Evolutionary conservation across 2,797 vertebrate genomes (phyloP).

Genomic region (Neosilurus mollespiculum): DNA sequence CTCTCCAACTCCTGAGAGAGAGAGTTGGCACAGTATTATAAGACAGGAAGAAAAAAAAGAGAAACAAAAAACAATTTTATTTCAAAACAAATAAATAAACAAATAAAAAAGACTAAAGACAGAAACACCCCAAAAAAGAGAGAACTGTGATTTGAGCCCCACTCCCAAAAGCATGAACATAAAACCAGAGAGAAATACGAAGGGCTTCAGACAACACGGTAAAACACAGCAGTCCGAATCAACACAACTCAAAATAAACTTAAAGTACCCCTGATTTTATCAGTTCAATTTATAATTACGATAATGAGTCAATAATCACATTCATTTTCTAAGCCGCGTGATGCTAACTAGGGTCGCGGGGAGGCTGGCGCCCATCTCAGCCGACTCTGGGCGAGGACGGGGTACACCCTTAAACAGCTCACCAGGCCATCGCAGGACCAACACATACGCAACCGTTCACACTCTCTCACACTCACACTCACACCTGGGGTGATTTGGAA

Average conservation of each 20-base stretch:
- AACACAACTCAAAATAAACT: neutral
- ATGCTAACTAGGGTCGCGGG: too few relatives aligned
- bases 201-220: conserved; percentile 61
- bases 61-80: conserved; percentile 86
- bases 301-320: too few relatives aligned
- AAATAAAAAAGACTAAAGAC: conserved; percentile 55
- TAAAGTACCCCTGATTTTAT: neutral
- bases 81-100: conserved; percentile 67
- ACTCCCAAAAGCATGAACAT: conserved; percentile 85
- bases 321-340: too few relatives aligned
- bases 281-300: too few relatives aligned
- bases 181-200: conserved; percentile 68
- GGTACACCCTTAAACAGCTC: too few relatives aligned
- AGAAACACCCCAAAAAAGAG: conserved; percentile 62
- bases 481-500: too few relatives aligned
- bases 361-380: too few relatives aligned
- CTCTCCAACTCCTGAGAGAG: conserved; percentile 99
- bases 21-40: conserved; percentile 99
- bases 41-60: conserved; percentile 82
- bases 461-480: too few relatives aligned
- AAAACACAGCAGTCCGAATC: conserved; percentile 45
- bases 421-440: too few relatives aligned
- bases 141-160: conserved; percentile 58
- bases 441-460: too few relatives aligned
- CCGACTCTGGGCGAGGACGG: too few relatives aligned